Conservation (phyloP, 2,113 vertebrate species). For the Strix aluco region DNA sequence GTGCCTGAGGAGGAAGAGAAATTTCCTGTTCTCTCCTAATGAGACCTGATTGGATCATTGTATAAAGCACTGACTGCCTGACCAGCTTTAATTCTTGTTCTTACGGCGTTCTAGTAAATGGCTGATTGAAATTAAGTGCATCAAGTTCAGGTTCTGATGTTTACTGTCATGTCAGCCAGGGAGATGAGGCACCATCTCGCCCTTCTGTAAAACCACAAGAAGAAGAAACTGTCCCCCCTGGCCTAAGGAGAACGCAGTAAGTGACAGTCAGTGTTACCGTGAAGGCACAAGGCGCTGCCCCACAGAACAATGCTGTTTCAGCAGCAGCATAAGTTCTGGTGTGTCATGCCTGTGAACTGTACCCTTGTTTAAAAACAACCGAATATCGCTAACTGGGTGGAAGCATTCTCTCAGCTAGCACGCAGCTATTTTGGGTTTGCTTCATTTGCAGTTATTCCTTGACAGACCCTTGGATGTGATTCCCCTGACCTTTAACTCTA, state of each 20-base stretch:
- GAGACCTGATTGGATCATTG: conserved; percentile 41
- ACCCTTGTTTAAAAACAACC: neutral
- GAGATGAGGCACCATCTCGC: neutral
- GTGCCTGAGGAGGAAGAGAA: conserved; percentile 48
- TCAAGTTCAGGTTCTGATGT: neutral
- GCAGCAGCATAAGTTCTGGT: neutral
- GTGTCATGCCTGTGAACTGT: neutral
- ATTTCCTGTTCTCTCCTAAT: conserved; percentile 32
- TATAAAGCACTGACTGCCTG: conserved; percentile 5
- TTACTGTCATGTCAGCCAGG: neutral
- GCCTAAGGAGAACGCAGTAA: neutral
- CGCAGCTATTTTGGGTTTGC: neutral
- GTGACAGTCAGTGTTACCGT: neutral
- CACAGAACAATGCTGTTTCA: neutral
- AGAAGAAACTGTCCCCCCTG: neutral
- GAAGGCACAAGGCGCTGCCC: neutral
- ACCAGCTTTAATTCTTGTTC: conserved; percentile 28
- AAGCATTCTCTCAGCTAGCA: neutral
- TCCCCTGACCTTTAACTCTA: neutral
- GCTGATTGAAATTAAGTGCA: neutral
- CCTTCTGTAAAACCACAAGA: neutral
- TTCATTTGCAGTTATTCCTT: conserved; percentile 30
- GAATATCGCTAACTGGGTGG: neutral
- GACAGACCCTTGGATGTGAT: neutral
- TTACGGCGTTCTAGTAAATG: neutral